phyloP scores from a whole-genome alignment of 2,888 invertebrate genomes.

The Limnephilus lunatus region DNA sequence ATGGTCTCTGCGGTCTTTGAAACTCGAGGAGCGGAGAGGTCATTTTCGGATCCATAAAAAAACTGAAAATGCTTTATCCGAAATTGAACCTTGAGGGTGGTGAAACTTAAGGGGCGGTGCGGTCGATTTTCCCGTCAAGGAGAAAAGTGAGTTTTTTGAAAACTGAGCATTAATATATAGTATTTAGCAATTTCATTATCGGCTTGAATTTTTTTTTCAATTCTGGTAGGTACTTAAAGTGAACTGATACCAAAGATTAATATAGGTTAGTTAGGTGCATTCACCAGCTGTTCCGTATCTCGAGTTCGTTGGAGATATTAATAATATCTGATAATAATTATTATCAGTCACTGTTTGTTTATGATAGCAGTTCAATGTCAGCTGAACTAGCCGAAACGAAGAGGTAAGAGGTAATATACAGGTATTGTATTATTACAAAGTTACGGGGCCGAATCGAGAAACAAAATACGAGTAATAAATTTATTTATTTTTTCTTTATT shows the following conservation, averaged over 20 bases:
- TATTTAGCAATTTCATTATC: not conserved
- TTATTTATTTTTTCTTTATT: no score
- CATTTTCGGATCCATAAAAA: no score
- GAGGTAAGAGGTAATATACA: not conserved
- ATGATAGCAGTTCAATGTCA: slow-evolving; percentile 14
- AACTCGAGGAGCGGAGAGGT: no score
- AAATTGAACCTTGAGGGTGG: no score
- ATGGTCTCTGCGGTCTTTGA: no score
- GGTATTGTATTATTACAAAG: not conserved
- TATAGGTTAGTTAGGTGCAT: not conserved
- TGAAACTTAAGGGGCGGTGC: no score
- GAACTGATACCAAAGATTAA: not conserved
- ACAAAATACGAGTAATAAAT: not conserved
- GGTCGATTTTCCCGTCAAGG: no score
- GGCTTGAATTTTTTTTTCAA: not conserved
- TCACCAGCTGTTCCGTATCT: not conserved
- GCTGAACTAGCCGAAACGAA: not conserved
- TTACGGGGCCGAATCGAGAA: not conserved
- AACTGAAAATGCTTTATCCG: no score
- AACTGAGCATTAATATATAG: no score
- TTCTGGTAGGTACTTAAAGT: not conserved
- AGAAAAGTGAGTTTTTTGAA: no score
- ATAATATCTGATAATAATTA: not conserved
- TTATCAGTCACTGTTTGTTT: not conserved
- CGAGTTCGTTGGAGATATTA: no score